Evolutionary conservation across 2,888 invertebrate species (phyloP).

Genomic region (Tetropium fuscum): DNA sequence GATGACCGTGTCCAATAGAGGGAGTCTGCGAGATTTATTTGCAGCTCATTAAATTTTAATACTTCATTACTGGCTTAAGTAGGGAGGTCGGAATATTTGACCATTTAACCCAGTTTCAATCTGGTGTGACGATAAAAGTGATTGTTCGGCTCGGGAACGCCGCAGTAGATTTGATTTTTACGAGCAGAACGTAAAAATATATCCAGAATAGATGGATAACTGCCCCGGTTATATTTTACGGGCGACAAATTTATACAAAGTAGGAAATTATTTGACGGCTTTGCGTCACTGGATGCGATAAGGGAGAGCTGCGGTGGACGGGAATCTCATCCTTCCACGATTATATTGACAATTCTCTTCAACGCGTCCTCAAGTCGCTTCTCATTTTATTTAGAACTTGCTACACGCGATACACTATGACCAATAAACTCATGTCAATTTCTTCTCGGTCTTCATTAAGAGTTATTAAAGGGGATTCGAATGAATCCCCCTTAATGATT

Average conservation of each 20-base stretch:
- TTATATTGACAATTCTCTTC: too few relatives aligned
- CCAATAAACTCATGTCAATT: too few relatives aligned
- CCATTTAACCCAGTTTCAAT: slow-evolving; percentile 20
- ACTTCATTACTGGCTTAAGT: slow-evolving; percentile 16
- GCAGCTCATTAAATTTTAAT: slow-evolving; percentile 28
- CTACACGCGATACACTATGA: too few relatives aligned
- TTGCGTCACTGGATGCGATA: too few relatives aligned
- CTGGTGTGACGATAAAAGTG: slow-evolving; percentile 15
- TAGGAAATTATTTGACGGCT: slow-evolving; percentile 3
- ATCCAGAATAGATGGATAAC: slow-evolving; percentile 14
- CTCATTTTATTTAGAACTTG: too few relatives aligned
- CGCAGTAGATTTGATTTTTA: slow-evolving; percentile 13
- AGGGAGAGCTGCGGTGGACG: too few relatives aligned
- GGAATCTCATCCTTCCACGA: too few relatives aligned
- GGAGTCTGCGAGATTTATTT: slow-evolving; percentile 7
- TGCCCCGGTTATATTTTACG: slow-evolving; percentile 10
- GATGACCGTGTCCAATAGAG: slow-evolving; percentile 21
- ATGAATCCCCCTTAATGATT: too few relatives aligned
- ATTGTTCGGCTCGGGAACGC: slow-evolving; percentile 1
- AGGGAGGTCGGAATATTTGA: slow-evolving; percentile 24
- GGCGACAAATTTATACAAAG: slow-evolving; percentile 14
- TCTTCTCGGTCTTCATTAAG: too few relatives aligned
- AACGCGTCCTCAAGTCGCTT: too few relatives aligned
- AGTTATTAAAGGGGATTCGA: too few relatives aligned
- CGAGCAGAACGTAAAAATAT: slow-evolving; percentile 8